Evolutionary conservation across 2,888 invertebrate species (phyloP).

Genomic region (Campoplex capitator): DNA sequence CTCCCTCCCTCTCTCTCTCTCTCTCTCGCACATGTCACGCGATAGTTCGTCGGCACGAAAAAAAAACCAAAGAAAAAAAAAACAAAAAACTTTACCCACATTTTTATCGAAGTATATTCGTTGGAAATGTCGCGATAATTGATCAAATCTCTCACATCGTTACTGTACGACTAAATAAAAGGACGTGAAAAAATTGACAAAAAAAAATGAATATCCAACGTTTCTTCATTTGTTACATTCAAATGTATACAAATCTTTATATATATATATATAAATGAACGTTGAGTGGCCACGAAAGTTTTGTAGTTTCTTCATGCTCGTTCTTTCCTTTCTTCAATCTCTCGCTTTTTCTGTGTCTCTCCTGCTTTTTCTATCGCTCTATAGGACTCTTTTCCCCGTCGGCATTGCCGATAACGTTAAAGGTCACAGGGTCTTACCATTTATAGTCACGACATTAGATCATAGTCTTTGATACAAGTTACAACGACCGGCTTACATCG

Average conservation of each 20-base stretch:
- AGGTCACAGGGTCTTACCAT: conserved; percentile 50
- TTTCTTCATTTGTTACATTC: background rate
- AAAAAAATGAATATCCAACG: background rate
- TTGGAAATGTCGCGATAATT: conserved; percentile 15
- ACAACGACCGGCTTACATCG: conserved; percentile 23
- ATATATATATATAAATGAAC: background rate
- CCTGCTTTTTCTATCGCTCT: background rate
- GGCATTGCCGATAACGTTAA: conserved; percentile 49
- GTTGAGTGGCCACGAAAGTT: conserved; percentile 6
- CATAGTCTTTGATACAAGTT: conserved; percentile 50
- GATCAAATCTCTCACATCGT: background rate
- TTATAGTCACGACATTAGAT: conserved; percentile 64
- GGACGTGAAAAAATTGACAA: background rate
- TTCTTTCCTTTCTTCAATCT: background rate
- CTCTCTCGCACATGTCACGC: background rate
- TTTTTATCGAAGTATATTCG: conserved; percentile 6
- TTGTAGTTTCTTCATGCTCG: background rate
- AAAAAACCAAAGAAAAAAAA: background rate
- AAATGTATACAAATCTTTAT: background rate
- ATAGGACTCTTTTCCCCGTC: background rate
- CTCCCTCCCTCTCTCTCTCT: background rate
- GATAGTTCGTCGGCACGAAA: background rate
- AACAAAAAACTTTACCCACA: background rate
- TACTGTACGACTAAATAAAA: background rate
- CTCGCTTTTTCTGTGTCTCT: background rate